Percentiles rank a stretch among this genome's conserved stretches.
Conservation (phyloP, 1,140 invertebrate genomes). For the Achatina immaculata region DNA sequence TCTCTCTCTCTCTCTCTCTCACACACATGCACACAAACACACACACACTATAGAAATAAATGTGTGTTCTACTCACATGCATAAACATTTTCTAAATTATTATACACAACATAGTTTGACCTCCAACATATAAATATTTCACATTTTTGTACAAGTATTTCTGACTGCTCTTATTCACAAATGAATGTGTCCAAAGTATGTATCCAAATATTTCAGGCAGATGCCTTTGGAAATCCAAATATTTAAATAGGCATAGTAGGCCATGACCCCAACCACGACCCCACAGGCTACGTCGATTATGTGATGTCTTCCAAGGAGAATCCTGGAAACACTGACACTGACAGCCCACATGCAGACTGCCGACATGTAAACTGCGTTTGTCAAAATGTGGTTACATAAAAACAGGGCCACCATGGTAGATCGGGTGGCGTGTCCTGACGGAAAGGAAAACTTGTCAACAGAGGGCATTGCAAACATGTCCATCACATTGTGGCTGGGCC, state of each 20-base stretch:
- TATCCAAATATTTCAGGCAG: conserved; percentile 54
- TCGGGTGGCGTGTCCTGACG: conserved; percentile 94
- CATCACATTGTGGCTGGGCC: conserved; percentile 79
- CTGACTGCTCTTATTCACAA: too few relatives aligned
- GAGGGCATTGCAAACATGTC: conserved; percentile 78
- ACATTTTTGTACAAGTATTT: too few relatives aligned
- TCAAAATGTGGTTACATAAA: conserved; percentile 48
- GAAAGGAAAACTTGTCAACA: conserved; percentile 94
- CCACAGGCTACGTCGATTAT: conserved; percentile 88
- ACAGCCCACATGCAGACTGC: conserved; percentile 82
- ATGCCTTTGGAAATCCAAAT: conserved; percentile 55
- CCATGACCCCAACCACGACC: conserved; percentile 80
- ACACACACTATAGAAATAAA: too few relatives aligned
- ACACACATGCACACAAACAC: too few relatives aligned
- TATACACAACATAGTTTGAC: too few relatives aligned
- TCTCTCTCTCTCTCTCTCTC: too few relatives aligned
- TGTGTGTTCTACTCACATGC: too few relatives aligned
- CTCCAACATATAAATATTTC: too few relatives aligned
- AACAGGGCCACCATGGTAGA: conserved; percentile 82
- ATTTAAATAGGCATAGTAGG: conserved; percentile 77
- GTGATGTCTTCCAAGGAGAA: conserved; percentile 87
- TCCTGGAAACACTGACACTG: conserved; percentile 82
- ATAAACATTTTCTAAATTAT: too few relatives aligned
- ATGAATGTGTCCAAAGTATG: conserved; percentile 63
- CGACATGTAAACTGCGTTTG: conserved; percentile 41